Percentiles rank a stretch among this genome's conserved stretches.
phyloP scores from a whole-genome alignment of 2,888 invertebrate species.

The Nephrocerus scutellatus region DNA sequence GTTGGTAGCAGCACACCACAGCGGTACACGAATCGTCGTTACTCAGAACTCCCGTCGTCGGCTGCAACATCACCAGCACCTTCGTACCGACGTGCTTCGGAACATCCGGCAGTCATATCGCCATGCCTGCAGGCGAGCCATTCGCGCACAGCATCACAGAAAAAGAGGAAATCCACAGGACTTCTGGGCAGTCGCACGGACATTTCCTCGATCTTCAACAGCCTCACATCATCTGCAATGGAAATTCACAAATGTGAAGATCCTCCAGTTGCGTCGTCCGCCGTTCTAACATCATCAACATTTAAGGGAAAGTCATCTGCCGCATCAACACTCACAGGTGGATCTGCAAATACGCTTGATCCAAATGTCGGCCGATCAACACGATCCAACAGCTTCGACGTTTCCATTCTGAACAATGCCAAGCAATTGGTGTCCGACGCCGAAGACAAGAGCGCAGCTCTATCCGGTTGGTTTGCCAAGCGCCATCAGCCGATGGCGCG shows the following conservation, averaged over 20 bases:
- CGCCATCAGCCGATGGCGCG: conserved; percentile 70
- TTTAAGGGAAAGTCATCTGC: conserved; percentile 7
- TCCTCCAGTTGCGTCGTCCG: conserved; percentile 29
- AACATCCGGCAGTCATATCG: conserved; percentile 55
- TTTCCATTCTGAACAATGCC: conserved; percentile 59
- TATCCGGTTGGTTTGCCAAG: conserved; percentile 69
- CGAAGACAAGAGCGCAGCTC: conserved; percentile 50
- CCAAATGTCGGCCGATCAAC: conserved; percentile 52
- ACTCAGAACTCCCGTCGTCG: conserved; percentile 62
- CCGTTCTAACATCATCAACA: conserved; percentile 6
- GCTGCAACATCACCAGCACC: conserved; percentile 51
- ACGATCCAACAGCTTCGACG: conserved; percentile 79
- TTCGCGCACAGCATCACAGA: conserved; percentile 36
- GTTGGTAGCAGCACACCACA: conserved; percentile 51
- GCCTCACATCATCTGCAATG: conserved; percentile 69
- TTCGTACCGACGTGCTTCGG: conserved; percentile 61
- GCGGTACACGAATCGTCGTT: conserved; percentile 59
- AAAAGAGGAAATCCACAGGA: conserved; percentile 48
- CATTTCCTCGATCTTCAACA: conserved; percentile 63
- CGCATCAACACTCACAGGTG: no score
- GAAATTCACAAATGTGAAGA: conserved; percentile 68
- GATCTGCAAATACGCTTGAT: conserved; percentile 36
- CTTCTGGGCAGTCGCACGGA: conserved; percentile 78
- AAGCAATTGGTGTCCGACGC: conserved; percentile 45
- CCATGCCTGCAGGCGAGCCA: conserved; percentile 33